Evolutionary conservation across 2,113 vertebrate genomes (phyloP), one percentile per base, ranked within the genome.

Genomic region (Dasyprocta punctata): DNA sequence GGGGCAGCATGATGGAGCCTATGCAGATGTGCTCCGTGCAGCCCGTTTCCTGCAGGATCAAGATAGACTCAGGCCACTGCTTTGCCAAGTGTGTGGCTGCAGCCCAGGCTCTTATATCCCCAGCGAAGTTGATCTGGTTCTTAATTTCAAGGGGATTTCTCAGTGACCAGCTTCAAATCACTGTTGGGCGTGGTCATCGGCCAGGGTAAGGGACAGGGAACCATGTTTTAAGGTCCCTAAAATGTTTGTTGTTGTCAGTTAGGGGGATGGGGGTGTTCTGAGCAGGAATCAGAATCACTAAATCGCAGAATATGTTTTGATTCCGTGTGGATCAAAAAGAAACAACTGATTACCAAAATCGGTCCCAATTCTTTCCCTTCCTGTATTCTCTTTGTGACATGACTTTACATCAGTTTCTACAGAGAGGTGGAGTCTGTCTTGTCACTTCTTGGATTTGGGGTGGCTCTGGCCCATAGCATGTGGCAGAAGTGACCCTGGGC

Each of bases 1-100:
- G 98, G 2, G 99, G 99, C 0, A 98, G 98, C 99, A 99, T 99
- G 30, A 99, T 91, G 0, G 99, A 99, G 30, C 99, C 99, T 83
- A 98, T 98, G 98, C 99, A 99, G 97, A 99, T 99, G 44, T 98
- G 98, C 91, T 99, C 99, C 0, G 98, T 99, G 97, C 99, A 99
- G 0, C 99, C 98, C 0, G 99, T 99, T 92, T 99, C 98, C 99
- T 99, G 98, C 38, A 90, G 94, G 95, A 49, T 56, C 83, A 92
- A 94, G 61, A 96, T 86, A 63, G 24, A 33, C 1, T 1, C 1
- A 14, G 67, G 60, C 17, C 5, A 26, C 30, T 5, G 30, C 52
- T 14, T 12, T 17, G 67, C 54, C n/a, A 11, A 10, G 1, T 12
- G 14, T 5, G 0, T 8, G 28, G 54, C 58, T 56, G 83, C 0